Conservation (phyloP, 37 sponge, comb jelly and placozoan genomes). For the Halisarca cf. caerulea region DNA sequence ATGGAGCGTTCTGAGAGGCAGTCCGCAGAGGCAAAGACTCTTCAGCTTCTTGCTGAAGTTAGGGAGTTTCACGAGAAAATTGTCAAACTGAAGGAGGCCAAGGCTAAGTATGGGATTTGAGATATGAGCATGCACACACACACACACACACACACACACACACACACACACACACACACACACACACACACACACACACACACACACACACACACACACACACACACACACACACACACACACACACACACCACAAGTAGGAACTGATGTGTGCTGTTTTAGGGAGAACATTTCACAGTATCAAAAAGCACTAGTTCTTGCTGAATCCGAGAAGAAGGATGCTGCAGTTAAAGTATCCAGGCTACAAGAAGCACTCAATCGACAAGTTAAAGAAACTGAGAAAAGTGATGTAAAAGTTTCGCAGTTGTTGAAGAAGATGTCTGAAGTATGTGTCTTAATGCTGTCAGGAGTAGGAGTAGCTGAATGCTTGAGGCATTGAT, state of each 20-base stretch:
- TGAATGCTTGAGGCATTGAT: too few species aligned
- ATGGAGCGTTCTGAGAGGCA: constrained; percentile 59
- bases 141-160: neutral
- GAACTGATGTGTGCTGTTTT: neutral
- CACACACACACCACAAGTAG: too few species aligned
- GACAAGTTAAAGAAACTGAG: constrained; percentile 3
- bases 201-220: neutral
- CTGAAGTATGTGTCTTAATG: constrained; percentile 16
- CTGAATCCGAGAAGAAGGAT: constrained; percentile 23
- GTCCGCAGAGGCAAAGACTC: constrained; percentile 41
- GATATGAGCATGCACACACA: neutral
- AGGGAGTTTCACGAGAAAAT: constrained; percentile 42
- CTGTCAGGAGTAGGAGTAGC: neutral
- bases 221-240: neutral
- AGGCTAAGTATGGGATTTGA: neutral
- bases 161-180: neutral
- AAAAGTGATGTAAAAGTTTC: neutral
- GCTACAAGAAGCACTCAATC: neutral
- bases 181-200: neutral
- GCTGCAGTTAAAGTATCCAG: neutral
- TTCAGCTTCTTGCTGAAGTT: constrained; percentile 72
- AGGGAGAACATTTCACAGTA: constrained; percentile 24
- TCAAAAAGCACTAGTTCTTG: constrained; percentile 16
- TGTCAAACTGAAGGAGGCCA: constrained; percentile 3
- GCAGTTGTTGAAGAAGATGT: neutral